Conservation (phyloP, 2,113 vertebrate species). For the Tragulus kanchil region DNA sequence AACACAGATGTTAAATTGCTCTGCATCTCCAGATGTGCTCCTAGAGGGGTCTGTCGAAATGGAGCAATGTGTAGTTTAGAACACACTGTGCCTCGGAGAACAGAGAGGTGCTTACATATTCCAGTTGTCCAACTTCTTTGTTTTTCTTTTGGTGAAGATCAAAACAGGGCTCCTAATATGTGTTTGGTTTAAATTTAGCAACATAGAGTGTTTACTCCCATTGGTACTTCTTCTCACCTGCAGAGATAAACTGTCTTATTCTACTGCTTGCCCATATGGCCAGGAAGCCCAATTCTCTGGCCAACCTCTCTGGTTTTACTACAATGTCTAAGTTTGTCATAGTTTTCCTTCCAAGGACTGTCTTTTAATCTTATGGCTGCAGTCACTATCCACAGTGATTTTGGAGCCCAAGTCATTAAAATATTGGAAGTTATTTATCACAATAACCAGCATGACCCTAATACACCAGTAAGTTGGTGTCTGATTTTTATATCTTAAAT, state of each 20-base stretch:
- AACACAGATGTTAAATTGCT: constrained; percentile 79
- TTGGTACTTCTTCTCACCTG: constrained; percentile 67
- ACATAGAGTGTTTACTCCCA: constrained; percentile 50
- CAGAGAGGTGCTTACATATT: constrained; percentile 53
- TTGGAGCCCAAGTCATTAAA: background rate
- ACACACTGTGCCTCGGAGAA: constrained; percentile 30
- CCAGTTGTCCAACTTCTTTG: constrained; percentile 43
- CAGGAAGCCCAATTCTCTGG: background rate
- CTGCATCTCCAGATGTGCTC: constrained; percentile 74
- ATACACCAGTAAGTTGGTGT: background rate
- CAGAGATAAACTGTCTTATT: constrained; percentile 73
- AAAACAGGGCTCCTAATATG: constrained; percentile 65
- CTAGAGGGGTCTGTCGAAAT: constrained; percentile 48
- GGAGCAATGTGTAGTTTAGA: constrained; percentile 58
- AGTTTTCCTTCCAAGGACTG: background rate
- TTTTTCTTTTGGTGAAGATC: constrained; percentile 67
- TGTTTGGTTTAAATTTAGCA: constrained; percentile 70
- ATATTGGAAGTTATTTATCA: background rate
- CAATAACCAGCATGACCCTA: background rate
- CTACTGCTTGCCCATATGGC: constrained; percentile 48
- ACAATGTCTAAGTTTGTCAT: background rate
- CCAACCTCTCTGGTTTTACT: no score
- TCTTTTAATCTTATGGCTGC: background rate
- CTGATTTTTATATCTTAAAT: background rate
- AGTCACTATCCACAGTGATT: background rate